Conservation (phyloP, 2,888 invertebrate species). For the Sturmia bella region DNA sequence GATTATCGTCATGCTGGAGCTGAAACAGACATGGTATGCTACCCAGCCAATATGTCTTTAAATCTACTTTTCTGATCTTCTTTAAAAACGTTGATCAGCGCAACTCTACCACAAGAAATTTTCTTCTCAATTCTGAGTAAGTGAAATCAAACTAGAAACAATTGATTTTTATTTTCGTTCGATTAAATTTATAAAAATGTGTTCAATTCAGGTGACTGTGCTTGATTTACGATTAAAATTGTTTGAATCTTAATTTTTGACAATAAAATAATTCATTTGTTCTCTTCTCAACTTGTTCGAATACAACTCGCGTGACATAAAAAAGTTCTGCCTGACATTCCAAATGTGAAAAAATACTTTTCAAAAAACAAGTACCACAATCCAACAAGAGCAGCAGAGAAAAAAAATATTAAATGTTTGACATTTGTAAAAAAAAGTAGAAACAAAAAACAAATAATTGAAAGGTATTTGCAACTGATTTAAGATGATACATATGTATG, state of each 20-base stretch:
- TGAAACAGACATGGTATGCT: too few species aligned
- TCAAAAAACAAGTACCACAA: slow-evolving; percentile 26
- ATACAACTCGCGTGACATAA: slow-evolving; percentile 47
- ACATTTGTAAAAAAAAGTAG: slow-evolving; percentile 53
- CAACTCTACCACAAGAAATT: too few species aligned
- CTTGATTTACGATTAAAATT: too few species aligned
- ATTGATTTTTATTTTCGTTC: too few species aligned
- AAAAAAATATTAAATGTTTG: slow-evolving; percentile 51
- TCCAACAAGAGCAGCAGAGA: slow-evolving; percentile 2
- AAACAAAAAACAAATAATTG: slow-evolving; percentile 38
- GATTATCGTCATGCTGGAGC: too few species aligned
- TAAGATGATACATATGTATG: slow-evolving; percentile 37
- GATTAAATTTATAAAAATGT: too few species aligned
- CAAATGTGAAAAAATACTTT: slow-evolving; percentile 9
- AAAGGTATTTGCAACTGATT: slow-evolving; percentile 66
- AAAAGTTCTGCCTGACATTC: slow-evolving; percentile 55
- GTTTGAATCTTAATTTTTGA: background rate
- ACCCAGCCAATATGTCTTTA: too few species aligned
- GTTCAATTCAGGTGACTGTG: too few species aligned
- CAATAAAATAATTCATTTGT: slow-evolving; percentile 16
- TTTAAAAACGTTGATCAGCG: too few species aligned
- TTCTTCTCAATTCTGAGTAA: too few species aligned
- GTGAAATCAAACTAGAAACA: too few species aligned
- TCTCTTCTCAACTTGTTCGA: background rate
- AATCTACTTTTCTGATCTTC: too few species aligned